Base-by-base conservation (phyloP, 2,888 invertebrate species). In the Drosophila conformis region DNA sequence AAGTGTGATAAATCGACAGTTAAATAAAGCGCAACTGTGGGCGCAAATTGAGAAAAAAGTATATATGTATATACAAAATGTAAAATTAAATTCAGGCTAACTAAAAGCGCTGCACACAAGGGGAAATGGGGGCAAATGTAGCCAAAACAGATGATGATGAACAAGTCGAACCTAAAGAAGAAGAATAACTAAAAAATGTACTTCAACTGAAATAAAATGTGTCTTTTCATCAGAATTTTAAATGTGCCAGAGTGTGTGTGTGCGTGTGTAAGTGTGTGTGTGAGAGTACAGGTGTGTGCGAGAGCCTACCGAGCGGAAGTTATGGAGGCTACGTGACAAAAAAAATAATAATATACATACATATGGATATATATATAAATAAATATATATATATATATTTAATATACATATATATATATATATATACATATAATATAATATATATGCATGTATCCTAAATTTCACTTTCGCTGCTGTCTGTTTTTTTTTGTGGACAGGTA, bases 1-100 rank as follows among this genome's bases (percentile, higher is more conserved):
- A 88, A 87, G 87, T 86, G 87, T 87, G 84, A 87, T 87, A 87
- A 88, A 87, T 87, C 87, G 87, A 87, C 87, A 87, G 88, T 80
- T 87, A 71, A 85, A 82, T 87, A 83, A 80, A 82, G 59, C 73
- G 62, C 13, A 75, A 70, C 78, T 82, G 78, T 73, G 71, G 51
- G 63, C 54, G 48, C 68, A 60, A 57, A 46, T 58, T 67, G 38
- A 48, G 49, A 35, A 1, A 29, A 21, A 25, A 8, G 3, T 6
- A 59, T n/a, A 40, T 27, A 57, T 40, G 61, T 25, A 15, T 46
- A 15, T 25, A 8, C 25, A 25, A 61, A 76, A 63, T 64, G 58
- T 27, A 58, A 62, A 69, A 59, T 13, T 29, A 42, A 51, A 57
- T 53, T 54, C 29, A 56, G 27, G 36, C 36, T 11, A 54, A 53